Percentiles rank a stretch among this genome's conserved stretches.
These are phyloP conservation scores for Napeogenes sylphis DNA, from an alignment of 2,888 invertebrate genomes.

Conservation along the genomic window DNA sequence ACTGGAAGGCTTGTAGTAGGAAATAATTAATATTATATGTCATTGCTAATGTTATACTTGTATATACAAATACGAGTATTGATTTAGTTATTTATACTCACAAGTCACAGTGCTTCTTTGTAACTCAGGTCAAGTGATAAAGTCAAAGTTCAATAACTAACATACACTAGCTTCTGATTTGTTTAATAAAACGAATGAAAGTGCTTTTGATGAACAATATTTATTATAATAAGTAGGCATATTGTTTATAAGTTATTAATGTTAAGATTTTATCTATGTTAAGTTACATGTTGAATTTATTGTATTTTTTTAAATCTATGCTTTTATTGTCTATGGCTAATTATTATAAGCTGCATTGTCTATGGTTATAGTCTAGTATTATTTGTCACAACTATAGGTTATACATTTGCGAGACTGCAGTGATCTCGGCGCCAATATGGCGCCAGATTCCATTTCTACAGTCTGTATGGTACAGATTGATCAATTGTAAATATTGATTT, in stretches of 20 bases:
- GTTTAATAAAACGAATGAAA: slow-evolving; percentile 7
- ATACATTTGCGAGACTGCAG: slow-evolving; percentile 34
- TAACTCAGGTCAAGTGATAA: no score
- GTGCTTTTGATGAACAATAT: slow-evolving; percentile 13
- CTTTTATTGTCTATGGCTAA: no score
- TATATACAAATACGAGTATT: no score
- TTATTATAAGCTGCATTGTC: neutral
- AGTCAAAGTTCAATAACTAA: slow-evolving; percentile 6
- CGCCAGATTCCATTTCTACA: slow-evolving; percentile 57
- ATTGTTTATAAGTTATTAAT: no score
- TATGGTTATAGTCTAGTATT: neutral
- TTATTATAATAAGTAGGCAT: neutral
- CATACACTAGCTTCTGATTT: neutral
- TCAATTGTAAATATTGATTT: no score
- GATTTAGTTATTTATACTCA: no score
- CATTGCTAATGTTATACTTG: no score
- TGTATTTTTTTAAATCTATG: neutral
- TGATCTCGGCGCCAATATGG: slow-evolving; percentile 51
- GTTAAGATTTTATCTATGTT: no score
- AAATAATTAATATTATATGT: no score
- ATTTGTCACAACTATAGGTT: slow-evolving; percentile 15
- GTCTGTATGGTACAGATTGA: slow-evolving; percentile 28
- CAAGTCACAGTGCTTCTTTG: no score
- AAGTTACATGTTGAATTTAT: neutral
- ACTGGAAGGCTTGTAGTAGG: no score